Evolutionary conservation across 2,797 vertebrate species (phyloP), one percentile per base, ranked within the genome.

Genomic region (Odontamblyopus lacepedii): DNA sequence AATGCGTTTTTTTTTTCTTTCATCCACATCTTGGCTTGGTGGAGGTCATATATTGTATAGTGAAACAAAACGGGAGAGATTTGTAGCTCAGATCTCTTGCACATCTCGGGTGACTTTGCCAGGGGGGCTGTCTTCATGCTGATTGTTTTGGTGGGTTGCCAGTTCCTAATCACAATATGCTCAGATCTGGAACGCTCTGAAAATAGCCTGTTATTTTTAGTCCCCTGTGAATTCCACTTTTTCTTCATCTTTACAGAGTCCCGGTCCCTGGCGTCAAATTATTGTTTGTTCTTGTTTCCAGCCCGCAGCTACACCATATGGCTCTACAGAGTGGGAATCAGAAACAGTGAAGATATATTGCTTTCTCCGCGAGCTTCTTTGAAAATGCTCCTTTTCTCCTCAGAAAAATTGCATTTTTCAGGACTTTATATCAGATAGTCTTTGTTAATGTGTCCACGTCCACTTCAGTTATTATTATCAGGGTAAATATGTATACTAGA

Each of bases 231-330:
- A 63, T 87, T 87, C 50, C 53, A 62, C 75, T 77, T 76, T 75
- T 71, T 68, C 19, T 44, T 50, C 48, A 38, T 84, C 35, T 1
- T 82, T 71, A 63, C 77, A 78, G 77, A 82, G 77, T 84, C 65
- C 76, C 66, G 67, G 73, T 87, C 83, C 69, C 82, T 82, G 72
- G 78, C 78, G 78, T 89, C 86, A 83, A 88, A 88, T 88, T 88
- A 83, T 87, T 89, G 87, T 91, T 91, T 88, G 81, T 90, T 88
- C 80, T 85, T 82, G 26, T 76, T 77, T 82, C 82, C 90, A 87
- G 85, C 84, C 89, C 84, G 78, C 86, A 53, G 79, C 85, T 78
- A 70, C 86, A 87, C 89, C 85, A 83, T 84, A 88, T 77, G 85
- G 82, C 85, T 89, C 75, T 60, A 9, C 84, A 84, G 82, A 85